Evolutionary conservation across 2,888 invertebrate species (phyloP).

Genomic region (Zygothrica quintamaculata): DNA sequence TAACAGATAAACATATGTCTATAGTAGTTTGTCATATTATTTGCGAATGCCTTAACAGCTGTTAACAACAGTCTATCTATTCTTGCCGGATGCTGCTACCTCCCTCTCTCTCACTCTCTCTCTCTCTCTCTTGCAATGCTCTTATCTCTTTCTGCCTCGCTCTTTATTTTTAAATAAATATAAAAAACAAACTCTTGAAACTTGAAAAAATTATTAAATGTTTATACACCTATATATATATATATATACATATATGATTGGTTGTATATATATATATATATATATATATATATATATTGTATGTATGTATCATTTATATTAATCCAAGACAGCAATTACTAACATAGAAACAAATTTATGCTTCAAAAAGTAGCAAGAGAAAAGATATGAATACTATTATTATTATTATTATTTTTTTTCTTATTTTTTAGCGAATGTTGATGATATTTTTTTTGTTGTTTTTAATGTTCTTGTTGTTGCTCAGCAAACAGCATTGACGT

Average conservation of each 20-base stretch:
- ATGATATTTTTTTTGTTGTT: constrained; percentile 22
- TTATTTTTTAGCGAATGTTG: constrained; percentile 29
- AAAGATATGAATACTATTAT: constrained; percentile 25
- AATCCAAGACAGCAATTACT: constrained; percentile 12
- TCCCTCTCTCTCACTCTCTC: neutral
- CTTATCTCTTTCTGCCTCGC: constrained; percentile 1
- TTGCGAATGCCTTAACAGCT: constrained; percentile 19
- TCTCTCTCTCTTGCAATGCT: neutral
- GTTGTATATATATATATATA: constrained; percentile 11
- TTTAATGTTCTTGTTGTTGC: constrained; percentile 23
- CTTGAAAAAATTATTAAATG: constrained; percentile 10
- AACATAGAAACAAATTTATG: constrained; percentile 48
- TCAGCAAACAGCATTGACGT: constrained; percentile 62
- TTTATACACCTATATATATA: neutral
- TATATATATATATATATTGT: constrained; percentile 20
- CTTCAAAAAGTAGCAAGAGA: constrained; percentile 49
- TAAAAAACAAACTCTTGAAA: constrained; percentile 28
- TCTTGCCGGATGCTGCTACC: constrained; percentile 19
- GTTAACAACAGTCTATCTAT: constrained; percentile 20
- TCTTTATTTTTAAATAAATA: constrained; percentile 12
- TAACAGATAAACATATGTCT: neutral
- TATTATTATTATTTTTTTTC: constrained; percentile 28
- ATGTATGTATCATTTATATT: too few relatives aligned
- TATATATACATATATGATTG: neutral
- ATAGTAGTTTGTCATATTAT: neutral